Evolutionary conservation across 2,888 invertebrate genomes (phyloP).

Genomic region (Coelinius sp.): DNA sequence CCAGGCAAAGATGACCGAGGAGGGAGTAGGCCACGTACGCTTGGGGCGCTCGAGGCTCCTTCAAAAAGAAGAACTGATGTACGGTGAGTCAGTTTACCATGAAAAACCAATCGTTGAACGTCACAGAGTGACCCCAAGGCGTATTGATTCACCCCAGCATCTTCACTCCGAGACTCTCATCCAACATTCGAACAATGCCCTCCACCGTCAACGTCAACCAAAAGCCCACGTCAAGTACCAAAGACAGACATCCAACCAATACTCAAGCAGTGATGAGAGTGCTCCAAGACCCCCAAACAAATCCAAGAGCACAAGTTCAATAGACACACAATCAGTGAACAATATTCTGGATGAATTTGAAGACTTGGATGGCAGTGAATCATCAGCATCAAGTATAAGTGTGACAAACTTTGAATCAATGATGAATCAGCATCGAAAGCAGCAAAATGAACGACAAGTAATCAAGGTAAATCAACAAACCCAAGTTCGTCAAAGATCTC

Average conservation of each 20-base stretch:
- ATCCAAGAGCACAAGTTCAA: slow-evolving; percentile 63
- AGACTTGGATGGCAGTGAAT: slow-evolving; percentile 58
- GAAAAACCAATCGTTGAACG: slow-evolving; percentile 20
- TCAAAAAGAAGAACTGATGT: slow-evolving; percentile 47
- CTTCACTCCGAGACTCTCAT: slow-evolving; percentile 20
- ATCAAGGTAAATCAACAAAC: slow-evolving; percentile 60
- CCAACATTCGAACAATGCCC: slow-evolving; percentile 42
- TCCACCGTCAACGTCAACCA: slow-evolving; percentile 53
- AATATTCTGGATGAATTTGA: slow-evolving; percentile 65
- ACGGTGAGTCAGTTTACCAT: slow-evolving; percentile 30
- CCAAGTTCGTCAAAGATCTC: slow-evolving; percentile 60
- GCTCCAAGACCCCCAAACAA: slow-evolving; percentile 52
- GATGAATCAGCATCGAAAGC: slow-evolving; percentile 55
- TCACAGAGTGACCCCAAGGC: slow-evolving; percentile 19
- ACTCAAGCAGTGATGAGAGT: slow-evolving; percentile 62
- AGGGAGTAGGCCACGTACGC: slow-evolving; percentile 48
- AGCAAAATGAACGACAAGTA: slow-evolving; percentile 46
- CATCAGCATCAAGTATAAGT: slow-evolving; percentile 59
- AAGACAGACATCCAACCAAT: slow-evolving; percentile 39
- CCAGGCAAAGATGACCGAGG: slow-evolving; percentile 34
- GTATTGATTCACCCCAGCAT: slow-evolving; percentile 19
- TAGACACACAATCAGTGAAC: slow-evolving; percentile 64
- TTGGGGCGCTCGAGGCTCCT: slow-evolving; percentile 44
- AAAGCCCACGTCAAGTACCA: slow-evolving; percentile 38
- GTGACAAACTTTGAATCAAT: slow-evolving; percentile 59